Base-by-base conservation (phyloP, 2,888 invertebrate species). In the Drosophila incognita region DNA sequence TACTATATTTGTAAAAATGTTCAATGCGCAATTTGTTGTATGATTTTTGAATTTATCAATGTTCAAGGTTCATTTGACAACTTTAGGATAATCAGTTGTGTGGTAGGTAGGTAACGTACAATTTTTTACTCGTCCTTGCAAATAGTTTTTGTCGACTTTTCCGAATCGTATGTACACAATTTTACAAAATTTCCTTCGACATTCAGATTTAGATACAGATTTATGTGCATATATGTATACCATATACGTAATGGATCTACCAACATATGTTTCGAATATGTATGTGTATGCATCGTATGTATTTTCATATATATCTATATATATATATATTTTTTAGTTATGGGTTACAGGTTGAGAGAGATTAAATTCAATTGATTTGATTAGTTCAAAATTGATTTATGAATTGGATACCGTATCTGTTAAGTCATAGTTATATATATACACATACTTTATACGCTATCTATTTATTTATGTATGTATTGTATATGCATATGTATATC, bases 361-460 rank as follows among this genome's bases (percentile, higher is more conserved):
- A 7, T 46, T 67, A 74, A 66, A 70, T 76, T 70, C 61, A 76
- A 40, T 76, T 59, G 61, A 51, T 57, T 40, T 54, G 60, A 49
- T 74, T 53, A 54, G 42, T 69, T 54, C 11, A 38, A 75, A 76
- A 63, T 76, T 75, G 54, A 42, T 75, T 75, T 59, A 62, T 61
- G 57, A 35, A 13, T 10, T 67, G 27, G 15, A 48, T 54, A 33
- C 40, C 69, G 46, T 46, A 36, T 51, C 53, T 21, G 31, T 69
- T 11, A 40, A 42, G 40, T 61, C 54, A 51, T 31, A 56, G 54
- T 33, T 36, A 13, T 57, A n/a, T 18, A 36, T 15, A 10, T 51
- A 6, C 29, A 58, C 38, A n/a, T 36, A 38, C 46, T 59, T 11
- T 46, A 51, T 48, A 35, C 33, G 46, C 46, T 21, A 46, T 46